phyloP scores from a whole-genome alignment of 2,113 vertebrate genomes.

The Thunnus thynnus region DNA sequence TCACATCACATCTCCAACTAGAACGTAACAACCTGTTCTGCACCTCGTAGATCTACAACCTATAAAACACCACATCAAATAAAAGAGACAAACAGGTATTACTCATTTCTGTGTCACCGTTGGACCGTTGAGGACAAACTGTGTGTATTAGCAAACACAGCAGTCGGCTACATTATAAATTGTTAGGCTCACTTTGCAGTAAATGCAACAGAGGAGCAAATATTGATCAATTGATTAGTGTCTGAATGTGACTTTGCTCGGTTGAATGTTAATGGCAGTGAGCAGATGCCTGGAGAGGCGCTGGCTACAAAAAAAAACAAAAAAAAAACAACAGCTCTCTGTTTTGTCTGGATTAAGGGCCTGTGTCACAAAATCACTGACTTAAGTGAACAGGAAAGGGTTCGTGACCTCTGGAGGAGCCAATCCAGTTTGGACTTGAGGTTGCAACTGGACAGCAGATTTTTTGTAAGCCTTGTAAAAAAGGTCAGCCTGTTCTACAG shows the following conservation, averaged over 20 bases:
- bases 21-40: conserved; percentile 50
- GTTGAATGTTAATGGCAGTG: conserved; percentile 72
- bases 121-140: conserved; percentile 59
- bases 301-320: conserved; percentile 17
- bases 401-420: conserved; percentile 55
- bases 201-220: conserved; percentile 73
- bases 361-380: conserved; percentile 71
- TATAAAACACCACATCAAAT: conserved; percentile 8
- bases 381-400: conserved; percentile 60
- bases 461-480: conserved; percentile 3
- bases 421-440: conserved; percentile 35
- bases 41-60: conserved; percentile 1
- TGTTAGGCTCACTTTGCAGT: conserved; percentile 66
- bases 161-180: conserved; percentile 56
- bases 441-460: conserved; percentile 20
- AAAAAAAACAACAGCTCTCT: conserved; percentile 11
- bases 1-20: conserved; percentile 33
- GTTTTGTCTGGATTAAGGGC: conserved; percentile 69
- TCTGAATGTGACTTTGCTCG: conserved; percentile 80
- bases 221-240: conserved; percentile 81
- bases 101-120: conserved; percentile 20
- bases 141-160: conserved; percentile 50
- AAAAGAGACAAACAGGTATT: conserved; percentile 15
- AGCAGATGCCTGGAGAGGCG: conserved; percentile 66
- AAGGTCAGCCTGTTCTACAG: conserved; percentile 16